Evolutionary conservation across 2,797 vertebrate species (phyloP).

Genomic region (Cynopterus sphinx): DNA sequence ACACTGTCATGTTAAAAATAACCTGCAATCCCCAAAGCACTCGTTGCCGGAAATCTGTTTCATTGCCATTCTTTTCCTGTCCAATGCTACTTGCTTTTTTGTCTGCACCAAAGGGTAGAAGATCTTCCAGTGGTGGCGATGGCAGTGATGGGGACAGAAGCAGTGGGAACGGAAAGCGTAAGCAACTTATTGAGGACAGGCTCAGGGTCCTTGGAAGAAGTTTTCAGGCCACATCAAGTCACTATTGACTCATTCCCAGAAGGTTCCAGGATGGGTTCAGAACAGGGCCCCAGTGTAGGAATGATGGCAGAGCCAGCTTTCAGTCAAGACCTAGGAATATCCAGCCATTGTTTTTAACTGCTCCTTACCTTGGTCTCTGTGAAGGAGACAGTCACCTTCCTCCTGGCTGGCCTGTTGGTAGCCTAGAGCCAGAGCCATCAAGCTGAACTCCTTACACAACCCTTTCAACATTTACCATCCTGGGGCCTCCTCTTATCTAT

Average conservation of each 20-base stretch:
- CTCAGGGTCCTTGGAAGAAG: not conserved
- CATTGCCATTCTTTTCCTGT: too few relatives aligned
- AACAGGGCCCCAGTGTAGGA: not conserved
- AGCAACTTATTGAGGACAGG: not conserved
- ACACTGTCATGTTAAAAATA: too few relatives aligned
- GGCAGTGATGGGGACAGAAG: too few relatives aligned
- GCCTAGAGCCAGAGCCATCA: not conserved
- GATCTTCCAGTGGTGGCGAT: too few relatives aligned
- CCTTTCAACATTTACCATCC: not conserved
- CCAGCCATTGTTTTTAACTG: fast-evolving
- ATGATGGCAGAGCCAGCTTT: not conserved
- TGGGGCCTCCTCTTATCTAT: not conserved
- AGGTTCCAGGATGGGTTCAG: not conserved
- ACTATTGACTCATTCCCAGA: not conserved
- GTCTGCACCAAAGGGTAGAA: too few relatives aligned
- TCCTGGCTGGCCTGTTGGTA: not conserved
- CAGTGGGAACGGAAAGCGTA: too few relatives aligned
- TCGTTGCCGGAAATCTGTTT: too few relatives aligned
- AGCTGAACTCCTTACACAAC: not conserved
- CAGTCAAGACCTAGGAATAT: not conserved
- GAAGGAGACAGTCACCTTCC: not conserved
- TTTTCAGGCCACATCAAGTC: not conserved
- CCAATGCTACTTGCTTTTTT: too few relatives aligned
- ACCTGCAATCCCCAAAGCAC: too few relatives aligned
- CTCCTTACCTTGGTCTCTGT: not conserved